Conservation (phyloP, 1,140 invertebrate genomes). For the Leptopilina boulardi region DNA sequence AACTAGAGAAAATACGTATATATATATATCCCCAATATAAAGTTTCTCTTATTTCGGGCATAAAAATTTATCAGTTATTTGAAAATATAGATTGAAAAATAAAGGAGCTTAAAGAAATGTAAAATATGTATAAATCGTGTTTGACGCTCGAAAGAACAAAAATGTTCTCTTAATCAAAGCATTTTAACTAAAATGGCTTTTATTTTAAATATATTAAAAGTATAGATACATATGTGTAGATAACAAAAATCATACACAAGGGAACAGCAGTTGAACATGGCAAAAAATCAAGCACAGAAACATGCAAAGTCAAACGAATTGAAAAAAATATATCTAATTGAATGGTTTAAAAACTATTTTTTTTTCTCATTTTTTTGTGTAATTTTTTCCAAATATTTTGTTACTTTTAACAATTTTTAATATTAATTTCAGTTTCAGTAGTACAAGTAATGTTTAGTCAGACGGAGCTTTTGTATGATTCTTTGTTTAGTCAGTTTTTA, state of each 20-base stretch:
- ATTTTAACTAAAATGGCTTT: not conserved
- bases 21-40: not conserved
- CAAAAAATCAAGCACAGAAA: not conserved
- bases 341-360: not conserved
- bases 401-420: too few species aligned
- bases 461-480: too few species aligned
- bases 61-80: not conserved
- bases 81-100: not conserved
- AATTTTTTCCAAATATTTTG: too few species aligned
- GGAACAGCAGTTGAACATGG: not conserved
- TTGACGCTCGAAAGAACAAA: not conserved
- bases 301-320: slow-evolving; percentile 2
- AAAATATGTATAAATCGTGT: not conserved
- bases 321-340: not conserved
- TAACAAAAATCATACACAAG: not conserved
- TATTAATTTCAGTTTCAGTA: too few species aligned
- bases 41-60: not conserved
- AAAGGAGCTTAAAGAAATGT: not conserved
- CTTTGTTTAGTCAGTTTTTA: too few species aligned
- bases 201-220: too few species aligned
- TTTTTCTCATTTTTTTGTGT: not conserved
- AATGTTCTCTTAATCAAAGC: not conserved
- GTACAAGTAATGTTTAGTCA: too few species aligned
- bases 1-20: not conserved
- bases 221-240: too few species aligned